phyloP scores from a whole-genome alignment of 2,797 vertebrate species.

The Acrossocheilus wenchowensis region DNA sequence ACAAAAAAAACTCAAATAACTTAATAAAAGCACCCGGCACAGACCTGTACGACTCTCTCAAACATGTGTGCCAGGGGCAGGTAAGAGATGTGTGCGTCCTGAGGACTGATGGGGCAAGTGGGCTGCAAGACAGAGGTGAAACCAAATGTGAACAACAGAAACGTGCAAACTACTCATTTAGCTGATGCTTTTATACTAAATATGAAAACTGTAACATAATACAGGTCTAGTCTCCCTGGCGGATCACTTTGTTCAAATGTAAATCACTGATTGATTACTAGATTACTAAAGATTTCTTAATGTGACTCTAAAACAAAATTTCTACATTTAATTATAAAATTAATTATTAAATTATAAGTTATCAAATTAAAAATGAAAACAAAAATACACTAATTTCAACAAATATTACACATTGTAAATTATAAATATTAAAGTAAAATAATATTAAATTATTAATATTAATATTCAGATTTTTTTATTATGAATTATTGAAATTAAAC shows the following conservation, averaged over 20 bases:
- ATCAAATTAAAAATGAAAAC: too few species aligned
- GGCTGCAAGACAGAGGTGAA: slow-evolving; percentile 64
- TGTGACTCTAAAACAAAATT: too few species aligned
- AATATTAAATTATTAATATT: too few species aligned
- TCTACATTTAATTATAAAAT: too few species aligned
- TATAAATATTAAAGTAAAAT: too few species aligned
- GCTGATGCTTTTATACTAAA: not conserved
- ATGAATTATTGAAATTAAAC: too few species aligned
- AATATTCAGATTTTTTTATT: too few species aligned
- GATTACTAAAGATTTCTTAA: not conserved
- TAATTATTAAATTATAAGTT: too few species aligned
- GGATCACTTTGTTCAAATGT: not conserved
- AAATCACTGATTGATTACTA: too few species aligned
- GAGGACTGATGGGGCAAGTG: slow-evolving; percentile 59
- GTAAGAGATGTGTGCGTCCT: slow-evolving; percentile 77
- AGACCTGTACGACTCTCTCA: slow-evolving; percentile 82
- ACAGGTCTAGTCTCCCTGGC: not conserved
- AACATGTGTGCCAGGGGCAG: slow-evolving; percentile 84
- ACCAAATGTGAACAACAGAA: not conserved
- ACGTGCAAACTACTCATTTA: not conserved
- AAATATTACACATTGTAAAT: too few species aligned
- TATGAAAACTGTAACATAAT: not conserved
- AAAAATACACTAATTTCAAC: too few species aligned
- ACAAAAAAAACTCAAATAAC: not conserved
- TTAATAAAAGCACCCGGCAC: slow-evolving; percentile 3